These are phyloP conservation scores for Fundulus diaphanus DNA, from an alignment of 2,797 vertebrate genomes.

Conservation along the genomic window DNA sequence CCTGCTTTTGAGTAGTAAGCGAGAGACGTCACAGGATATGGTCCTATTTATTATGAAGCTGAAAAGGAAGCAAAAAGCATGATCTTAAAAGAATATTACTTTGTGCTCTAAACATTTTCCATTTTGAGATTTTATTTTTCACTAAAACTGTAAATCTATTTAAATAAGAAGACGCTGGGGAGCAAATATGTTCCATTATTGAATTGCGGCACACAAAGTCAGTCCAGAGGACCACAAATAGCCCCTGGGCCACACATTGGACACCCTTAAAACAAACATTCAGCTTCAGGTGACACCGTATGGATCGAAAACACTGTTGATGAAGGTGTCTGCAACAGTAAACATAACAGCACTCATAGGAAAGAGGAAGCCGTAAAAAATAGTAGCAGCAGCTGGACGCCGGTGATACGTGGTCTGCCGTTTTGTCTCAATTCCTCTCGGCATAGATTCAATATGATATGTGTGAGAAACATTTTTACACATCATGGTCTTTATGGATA, in stretches of 20 bases:
- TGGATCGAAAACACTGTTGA: neutral
- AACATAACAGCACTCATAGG: neutral
- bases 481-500: neutral
- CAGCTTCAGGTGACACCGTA: neutral
- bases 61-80: too few species aligned
- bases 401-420: neutral
- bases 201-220: too few species aligned
- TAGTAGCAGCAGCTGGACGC: neutral
- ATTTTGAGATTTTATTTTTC: too few species aligned
- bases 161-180: too few species aligned
- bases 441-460: neutral
- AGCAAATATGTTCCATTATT: too few species aligned
- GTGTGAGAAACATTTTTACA: neutral
- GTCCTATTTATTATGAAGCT: too few species aligned
- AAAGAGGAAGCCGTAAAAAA: neutral
- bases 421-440: neutral
- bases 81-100: neutral
- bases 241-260: too few species aligned
- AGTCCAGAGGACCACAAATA: too few species aligned
- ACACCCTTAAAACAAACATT: too few species aligned
- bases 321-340: neutral
- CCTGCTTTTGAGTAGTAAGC: too few species aligned
- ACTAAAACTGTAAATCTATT: too few species aligned
- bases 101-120: neutral
- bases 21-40: too few species aligned